phyloP scores from a whole-genome alignment of 2,888 invertebrate genomes.

The Drosophila picticornis region DNA sequence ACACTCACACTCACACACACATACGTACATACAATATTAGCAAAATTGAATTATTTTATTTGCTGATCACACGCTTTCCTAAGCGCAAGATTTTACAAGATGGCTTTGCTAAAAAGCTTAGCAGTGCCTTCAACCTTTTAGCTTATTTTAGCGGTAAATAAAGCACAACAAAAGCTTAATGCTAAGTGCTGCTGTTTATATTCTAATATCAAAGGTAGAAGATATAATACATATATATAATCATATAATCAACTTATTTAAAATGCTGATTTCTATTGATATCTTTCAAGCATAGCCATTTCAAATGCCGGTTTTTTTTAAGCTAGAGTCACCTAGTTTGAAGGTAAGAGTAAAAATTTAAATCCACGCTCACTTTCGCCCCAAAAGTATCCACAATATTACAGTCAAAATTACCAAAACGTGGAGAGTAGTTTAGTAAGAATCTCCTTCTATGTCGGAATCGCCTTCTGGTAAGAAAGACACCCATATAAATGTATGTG shows the following conservation, averaged over 20 bases:
- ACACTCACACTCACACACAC: not conserved
- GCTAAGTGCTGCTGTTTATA: not conserved
- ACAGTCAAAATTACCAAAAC: not conserved
- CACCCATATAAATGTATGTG: too few species aligned
- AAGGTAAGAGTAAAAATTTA: not conserved
- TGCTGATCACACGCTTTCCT: not conserved
- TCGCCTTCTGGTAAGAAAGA: not conserved
- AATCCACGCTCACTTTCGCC: not conserved
- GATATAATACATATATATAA: too few species aligned
- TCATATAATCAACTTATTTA: too few species aligned
- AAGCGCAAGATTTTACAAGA: not conserved
- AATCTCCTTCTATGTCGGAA: not conserved
- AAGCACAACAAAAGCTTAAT: not conserved
- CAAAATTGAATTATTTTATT: not conserved
- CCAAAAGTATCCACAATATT: not conserved
- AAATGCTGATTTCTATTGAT: too few species aligned
- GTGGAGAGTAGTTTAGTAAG: not conserved
- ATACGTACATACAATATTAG: not conserved
- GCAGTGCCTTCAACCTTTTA: not conserved
- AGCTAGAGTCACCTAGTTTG: not conserved
- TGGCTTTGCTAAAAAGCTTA: slow-evolving; percentile 9
- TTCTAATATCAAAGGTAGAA: not conserved
- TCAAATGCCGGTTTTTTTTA: too few species aligned
- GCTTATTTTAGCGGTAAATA: not conserved
- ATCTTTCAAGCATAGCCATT: not conserved